These are phyloP conservation scores for Neria commutata DNA, from an alignment of 2,888 invertebrate genomes.

Conservation along the genomic window DNA sequence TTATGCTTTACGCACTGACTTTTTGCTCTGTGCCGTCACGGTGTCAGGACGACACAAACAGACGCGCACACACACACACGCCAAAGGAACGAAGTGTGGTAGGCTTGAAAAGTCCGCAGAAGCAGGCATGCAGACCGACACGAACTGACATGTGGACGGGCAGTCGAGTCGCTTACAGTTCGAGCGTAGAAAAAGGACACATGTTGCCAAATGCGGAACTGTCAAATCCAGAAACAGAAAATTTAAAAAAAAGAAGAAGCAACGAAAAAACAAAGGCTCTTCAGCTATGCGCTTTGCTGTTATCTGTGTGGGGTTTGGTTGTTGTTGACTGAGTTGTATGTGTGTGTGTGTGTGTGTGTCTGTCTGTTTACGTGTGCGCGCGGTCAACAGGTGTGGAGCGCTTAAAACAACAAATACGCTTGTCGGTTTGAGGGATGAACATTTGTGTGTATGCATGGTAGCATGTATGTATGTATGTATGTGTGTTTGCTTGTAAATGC, in stretches of 20 bases:
- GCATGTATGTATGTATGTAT: neutral
- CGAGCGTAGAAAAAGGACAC: neutral
- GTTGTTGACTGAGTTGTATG: neutral
- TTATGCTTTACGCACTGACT: slow-evolving; percentile 4
- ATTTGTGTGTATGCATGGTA: neutral
- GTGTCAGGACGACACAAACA: slow-evolving; percentile 11
- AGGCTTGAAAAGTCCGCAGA: neutral
- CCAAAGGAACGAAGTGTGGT: neutral
- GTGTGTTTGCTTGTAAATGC: neutral
- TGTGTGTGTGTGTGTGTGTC: neutral
- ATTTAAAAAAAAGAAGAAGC: neutral
- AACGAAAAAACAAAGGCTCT: neutral
- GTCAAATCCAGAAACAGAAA: slow-evolving; percentile 3
- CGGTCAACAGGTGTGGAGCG: slow-evolving; percentile 6
- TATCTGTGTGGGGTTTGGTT: neutral
- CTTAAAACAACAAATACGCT: neutral
- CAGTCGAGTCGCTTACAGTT: neutral
- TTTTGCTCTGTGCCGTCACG: neutral
- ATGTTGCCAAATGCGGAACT: slow-evolving; percentile 14
- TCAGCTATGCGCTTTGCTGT: neutral
- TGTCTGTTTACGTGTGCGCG: neutral
- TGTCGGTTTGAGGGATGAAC: neutral
- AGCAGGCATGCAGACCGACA: neutral
- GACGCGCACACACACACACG: slow-evolving; percentile 3
- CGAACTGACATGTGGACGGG: neutral